phyloP scores from a whole-genome alignment of 2,888 invertebrate species.

The Micoletzkya japonica region DNA sequence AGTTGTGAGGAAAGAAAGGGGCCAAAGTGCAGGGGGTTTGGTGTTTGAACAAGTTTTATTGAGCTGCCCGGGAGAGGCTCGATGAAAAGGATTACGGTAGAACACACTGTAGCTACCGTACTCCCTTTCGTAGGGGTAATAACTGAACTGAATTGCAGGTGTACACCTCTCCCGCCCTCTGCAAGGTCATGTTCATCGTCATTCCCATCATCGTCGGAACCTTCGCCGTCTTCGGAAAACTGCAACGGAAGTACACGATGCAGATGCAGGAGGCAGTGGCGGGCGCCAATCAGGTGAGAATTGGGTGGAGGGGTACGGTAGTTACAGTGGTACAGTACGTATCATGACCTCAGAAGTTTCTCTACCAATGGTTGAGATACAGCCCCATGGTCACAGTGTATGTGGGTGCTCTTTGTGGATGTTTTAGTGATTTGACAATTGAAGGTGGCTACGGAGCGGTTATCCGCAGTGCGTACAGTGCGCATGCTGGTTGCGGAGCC shows the following conservation, averaged over 20 bases:
- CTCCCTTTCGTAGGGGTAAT: too few species aligned
- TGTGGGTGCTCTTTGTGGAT: neutral
- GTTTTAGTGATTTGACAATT: neutral
- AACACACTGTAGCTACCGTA: too few species aligned
- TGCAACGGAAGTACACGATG: slow-evolving; percentile 81
- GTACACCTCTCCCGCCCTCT: slow-evolving; percentile 86
- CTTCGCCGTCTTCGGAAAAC: slow-evolving; percentile 75
- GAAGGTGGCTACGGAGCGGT: slow-evolving; percentile 81
- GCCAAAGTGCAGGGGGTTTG: too few species aligned
- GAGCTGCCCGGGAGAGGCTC: too few species aligned
- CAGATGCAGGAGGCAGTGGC: slow-evolving; percentile 74
- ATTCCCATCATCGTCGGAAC: slow-evolving; percentile 86
- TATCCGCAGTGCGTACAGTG: slow-evolving; percentile 88
- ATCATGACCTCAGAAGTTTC: too few species aligned
- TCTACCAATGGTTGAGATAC: neutral
- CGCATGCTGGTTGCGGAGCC: slow-evolving; percentile 86
- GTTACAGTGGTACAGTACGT: neutral
- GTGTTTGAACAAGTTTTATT: too few species aligned
- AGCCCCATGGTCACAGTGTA: neutral
- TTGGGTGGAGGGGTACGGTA: neutral
- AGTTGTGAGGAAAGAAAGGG: too few species aligned
- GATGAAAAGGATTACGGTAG: too few species aligned
- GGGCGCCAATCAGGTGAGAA: slow-evolving; percentile 71
- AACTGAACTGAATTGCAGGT: slow-evolving; percentile 76
- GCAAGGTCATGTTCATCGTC: slow-evolving; percentile 81